Base-by-base conservation (phyloP, 2,888 invertebrate species). In the Drosophila rubida region DNA sequence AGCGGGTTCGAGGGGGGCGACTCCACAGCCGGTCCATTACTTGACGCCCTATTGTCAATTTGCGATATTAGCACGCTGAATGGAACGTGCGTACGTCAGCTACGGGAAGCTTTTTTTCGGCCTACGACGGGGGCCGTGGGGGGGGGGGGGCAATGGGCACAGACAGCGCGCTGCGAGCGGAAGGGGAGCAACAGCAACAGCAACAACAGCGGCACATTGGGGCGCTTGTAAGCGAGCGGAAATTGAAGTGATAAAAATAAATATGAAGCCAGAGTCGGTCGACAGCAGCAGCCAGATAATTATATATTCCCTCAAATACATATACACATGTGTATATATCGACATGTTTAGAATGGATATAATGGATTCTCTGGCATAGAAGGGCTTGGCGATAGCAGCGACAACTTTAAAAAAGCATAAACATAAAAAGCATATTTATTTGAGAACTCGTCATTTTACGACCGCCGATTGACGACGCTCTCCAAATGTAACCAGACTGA, bases 241-340 rank as follows among this genome's bases (percentile, higher is more conserved):
- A 82, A 82, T 85, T 82, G 83, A 87, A 87, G 83, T 71, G 88
- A 87, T 82, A 85, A 82, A 88, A 82, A 82, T 75, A 82, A 75
- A 84, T 79, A 73, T 67, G 65, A 85, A 87, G 82, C 81, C 69
- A 72, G 71, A 69, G 63, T 71, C 84, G 62, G 39, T 44, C 16
- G 53, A 32, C 45, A 25, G 35, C 23, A 35, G 32, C 55, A 67
- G 50, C 39, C 63, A 80, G 68, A 70, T 84, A 74, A 78, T 79
- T 66, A 69, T 64, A 67, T 87, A 71, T 75, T 54, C 22, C 42
- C 7, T 5, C 9, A 22, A 30, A 45, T 37, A 45, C 32, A 13
- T 35, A 57, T 37, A 46, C 9, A 54, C 35, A n/a, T 37, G 48
- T 19, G 3, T 3, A 37, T 13, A 37, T 14, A 37, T 6, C 13